Evolutionary conservation across 2,797 vertebrate genomes (phyloP), one percentile per base, ranked within the genome.

Genomic region (Ctenopoma multispine): DNA sequence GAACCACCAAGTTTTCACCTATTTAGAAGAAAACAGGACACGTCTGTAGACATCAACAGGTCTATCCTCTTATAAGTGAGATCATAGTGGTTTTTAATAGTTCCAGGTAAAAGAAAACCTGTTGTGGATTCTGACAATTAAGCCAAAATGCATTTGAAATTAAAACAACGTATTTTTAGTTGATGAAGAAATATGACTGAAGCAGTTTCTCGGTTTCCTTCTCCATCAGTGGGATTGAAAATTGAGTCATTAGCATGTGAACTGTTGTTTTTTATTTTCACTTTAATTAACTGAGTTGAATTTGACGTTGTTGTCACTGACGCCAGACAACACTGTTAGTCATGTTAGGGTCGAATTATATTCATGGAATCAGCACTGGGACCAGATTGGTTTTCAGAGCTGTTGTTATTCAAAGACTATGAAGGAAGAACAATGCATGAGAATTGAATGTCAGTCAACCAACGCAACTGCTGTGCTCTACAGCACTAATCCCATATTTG

Each of bases 401-500:
- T 20, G 21, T 76, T 76, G 65, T 83, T 81, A 69, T 81, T 82
- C 75, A 84, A 56, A 82, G 67, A 81, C 77, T 46, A 38, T 54
- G 56, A 67, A 60, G 47, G 41, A 78, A 75, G 51, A 75, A 75
- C 73, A 77, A 41, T 54, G 36, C 34, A 46, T 15, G 34, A 69
- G 51, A 77, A 88, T 27, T 76, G 71, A 79, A 68, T 68, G 67
- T 69, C 80, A 87, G 41, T 81, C 72, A 75, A 48, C 66, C 72
- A 76, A 71, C n/a, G 70, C 76, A 47, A 36, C 38, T 29, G 11
- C 61, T 65, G 34, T 54, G 80, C 80, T 81, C 69, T 36, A 38
- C 17, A 27, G 77, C 70, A 29, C 83, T 86, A 81, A 87, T 86
- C 80, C 72, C 40, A 41, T 57, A 63, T 83, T 65, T 75, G 58